A percentile compares a stretch with the other conserved stretches of the same genome.
These are phyloP conservation scores for Balearica regulorum DNA, from an alignment of 2,797 vertebrate genomes.

Conservation along the genomic window DNA sequence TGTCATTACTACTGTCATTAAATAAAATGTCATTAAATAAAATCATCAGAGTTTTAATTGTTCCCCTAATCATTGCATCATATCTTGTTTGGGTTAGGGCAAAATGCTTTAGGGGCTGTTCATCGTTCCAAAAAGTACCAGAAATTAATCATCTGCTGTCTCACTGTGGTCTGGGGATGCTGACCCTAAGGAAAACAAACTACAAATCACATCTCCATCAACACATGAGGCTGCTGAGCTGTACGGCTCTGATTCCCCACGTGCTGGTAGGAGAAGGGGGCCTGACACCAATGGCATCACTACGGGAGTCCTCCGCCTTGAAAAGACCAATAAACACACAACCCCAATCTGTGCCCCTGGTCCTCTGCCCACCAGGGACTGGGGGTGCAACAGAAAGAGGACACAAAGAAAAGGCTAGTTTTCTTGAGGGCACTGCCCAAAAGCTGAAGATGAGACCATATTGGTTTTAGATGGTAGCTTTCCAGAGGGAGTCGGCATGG, in stretches of 20 bases:
- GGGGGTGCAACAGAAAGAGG: background rate
- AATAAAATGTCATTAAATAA: background rate
- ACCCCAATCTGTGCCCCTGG: rapidly evolving
- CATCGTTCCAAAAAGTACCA: background rate
- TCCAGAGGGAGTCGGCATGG: background rate
- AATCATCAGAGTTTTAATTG: background rate
- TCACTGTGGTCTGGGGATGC: background rate
- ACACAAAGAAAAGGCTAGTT: background rate
- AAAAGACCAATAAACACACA: background rate
- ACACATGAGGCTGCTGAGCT: background rate
- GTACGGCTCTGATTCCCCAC: background rate
- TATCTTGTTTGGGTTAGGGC: background rate
- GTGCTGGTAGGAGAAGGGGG: background rate
- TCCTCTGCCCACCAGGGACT: background rate
- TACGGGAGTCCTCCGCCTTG: background rate
- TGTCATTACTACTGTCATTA: background rate
- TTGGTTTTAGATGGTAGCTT: background rate
- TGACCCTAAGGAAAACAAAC: background rate
- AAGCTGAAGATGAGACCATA: background rate
- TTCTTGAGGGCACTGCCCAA: background rate
- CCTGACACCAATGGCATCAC: background rate
- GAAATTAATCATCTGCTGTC: background rate
- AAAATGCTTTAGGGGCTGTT: background rate
- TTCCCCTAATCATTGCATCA: background rate
- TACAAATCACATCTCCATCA: background rate